A percentile compares a stretch with the other conserved stretches of the same genome.
Evolutionary conservation across 2,888 invertebrate species (phyloP).

Genomic region (Amphipyra tragopoginis): DNA sequence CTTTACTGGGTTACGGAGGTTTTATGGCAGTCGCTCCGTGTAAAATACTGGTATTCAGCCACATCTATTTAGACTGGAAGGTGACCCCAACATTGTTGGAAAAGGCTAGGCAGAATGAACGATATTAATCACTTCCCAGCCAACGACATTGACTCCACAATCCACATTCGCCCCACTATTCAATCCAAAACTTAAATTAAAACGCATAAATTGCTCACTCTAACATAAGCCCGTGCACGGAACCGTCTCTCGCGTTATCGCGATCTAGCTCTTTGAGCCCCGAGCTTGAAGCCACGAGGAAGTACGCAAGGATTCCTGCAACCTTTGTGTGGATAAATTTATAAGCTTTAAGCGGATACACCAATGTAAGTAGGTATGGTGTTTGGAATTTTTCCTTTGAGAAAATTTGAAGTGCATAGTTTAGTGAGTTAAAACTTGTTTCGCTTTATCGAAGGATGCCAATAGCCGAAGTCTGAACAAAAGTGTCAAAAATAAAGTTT

Average conservation of each 20-base stretch:
- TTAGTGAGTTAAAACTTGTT: slow-evolving; percentile 22
- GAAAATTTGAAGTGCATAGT: slow-evolving; percentile 40
- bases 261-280: slow-evolving; percentile 82
- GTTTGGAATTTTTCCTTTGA: slow-evolving; percentile 38
- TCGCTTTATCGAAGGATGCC: too few species aligned
- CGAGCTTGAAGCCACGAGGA: slow-evolving; percentile 70
- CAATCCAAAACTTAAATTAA: slow-evolving; percentile 51
- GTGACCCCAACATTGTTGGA: too few species aligned
- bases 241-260: slow-evolving; percentile 76
- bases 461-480: too few species aligned
- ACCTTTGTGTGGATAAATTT: slow-evolving; percentile 66
- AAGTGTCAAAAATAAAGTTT: too few species aligned
- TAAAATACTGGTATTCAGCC: too few species aligned
- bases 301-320: slow-evolving; percentile 71
- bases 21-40: too few species aligned
- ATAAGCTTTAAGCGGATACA: slow-evolving; percentile 53
- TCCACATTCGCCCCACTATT: slow-evolving; percentile 6
- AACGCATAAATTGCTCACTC: slow-evolving; percentile 55
- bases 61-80: too few species aligned
- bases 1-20: too few species aligned
- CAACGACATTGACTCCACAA: too few species aligned
- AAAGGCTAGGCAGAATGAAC: too few species aligned
- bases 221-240: slow-evolving; percentile 62
- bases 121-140: too few species aligned
- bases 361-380: slow-evolving; percentile 3